phyloP scores from a whole-genome alignment of 2,797 vertebrate species.

The Liparis tanakae region DNA sequence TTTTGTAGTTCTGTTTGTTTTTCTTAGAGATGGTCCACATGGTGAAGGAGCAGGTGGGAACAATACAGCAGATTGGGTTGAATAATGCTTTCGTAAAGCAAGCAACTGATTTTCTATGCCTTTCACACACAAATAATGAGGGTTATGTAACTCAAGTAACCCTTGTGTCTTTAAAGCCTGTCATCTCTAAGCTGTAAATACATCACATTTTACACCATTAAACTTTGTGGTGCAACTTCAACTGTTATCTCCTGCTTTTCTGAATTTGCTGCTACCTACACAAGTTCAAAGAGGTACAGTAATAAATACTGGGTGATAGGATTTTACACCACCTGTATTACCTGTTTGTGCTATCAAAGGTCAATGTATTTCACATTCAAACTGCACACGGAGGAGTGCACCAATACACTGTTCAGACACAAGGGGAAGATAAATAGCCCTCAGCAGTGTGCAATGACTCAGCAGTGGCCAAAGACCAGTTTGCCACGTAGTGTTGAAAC shows the following conservation, averaged over 20 bases:
- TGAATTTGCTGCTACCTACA: neutral
- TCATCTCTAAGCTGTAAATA: neutral
- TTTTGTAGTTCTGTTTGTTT: neutral
- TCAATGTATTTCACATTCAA: neutral
- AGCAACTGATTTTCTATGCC: neutral
- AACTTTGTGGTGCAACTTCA: neutral
- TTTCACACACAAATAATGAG: neutral
- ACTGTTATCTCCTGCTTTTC: neutral
- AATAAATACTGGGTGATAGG: neutral
- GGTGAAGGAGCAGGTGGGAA: neutral
- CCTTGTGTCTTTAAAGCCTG: neutral
- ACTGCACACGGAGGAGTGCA: neutral
- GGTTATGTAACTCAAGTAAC: neutral
- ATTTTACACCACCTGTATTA: constrained; percentile 2
- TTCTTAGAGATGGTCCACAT: neutral
- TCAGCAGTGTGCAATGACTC: too few species aligned
- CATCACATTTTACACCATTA: neutral
- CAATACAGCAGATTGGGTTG: neutral
- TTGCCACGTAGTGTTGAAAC: neutral
- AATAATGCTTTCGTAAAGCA: neutral
- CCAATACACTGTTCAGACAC: neutral
- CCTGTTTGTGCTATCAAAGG: neutral
- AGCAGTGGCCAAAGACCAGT: neutral
- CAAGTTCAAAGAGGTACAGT: neutral
- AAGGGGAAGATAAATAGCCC: neutral